Conservation (phyloP, 2,888 invertebrate species). For the Cryptus armator region DNA sequence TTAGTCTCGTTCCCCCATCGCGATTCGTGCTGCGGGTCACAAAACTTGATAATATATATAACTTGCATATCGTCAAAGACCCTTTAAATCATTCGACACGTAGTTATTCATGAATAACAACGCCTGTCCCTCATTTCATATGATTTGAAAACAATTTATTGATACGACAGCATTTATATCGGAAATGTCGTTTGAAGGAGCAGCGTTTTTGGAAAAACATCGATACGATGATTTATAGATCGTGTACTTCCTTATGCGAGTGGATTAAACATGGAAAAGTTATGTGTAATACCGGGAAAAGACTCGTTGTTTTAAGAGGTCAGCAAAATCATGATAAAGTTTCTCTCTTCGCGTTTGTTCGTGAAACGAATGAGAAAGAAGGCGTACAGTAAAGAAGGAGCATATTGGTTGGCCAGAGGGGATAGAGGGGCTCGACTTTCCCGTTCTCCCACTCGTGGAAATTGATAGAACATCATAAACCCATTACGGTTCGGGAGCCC, state of each 20-base stretch:
- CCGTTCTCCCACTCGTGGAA: slow-evolving; percentile 55
- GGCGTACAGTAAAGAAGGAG: not conserved
- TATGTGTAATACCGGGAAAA: not conserved
- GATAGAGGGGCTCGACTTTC: slow-evolving; percentile 18
- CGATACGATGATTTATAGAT: not conserved
- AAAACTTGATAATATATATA: slow-evolving; percentile 29
- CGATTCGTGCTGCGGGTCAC: not conserved
- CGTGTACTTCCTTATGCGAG: not conserved
- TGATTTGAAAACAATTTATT: not conserved
- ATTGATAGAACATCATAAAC: slow-evolving; percentile 78
- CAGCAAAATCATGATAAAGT: not conserved
- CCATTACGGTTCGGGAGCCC: slow-evolving; percentile 73
- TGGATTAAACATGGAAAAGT: not conserved
- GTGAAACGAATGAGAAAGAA: slow-evolving; percentile 17
- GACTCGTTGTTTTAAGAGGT: not conserved
- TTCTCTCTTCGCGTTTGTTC: slow-evolving; percentile 8
- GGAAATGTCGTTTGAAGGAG: not conserved
- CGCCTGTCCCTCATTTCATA: not conserved
- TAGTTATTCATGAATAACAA: not conserved
- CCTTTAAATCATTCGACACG: not conserved
- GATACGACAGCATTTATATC: slow-evolving; percentile 5
- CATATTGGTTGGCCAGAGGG: slow-evolving; percentile 24
- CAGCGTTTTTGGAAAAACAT: not conserved
- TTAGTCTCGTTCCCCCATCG: slow-evolving; percentile 31
- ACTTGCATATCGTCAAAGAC: not conserved